A percentile compares a stretch with the other conserved stretches of the same genome.
Conservation (phyloP, 2,113 vertebrate genomes). For the Gopherus flavomarginatus region DNA sequence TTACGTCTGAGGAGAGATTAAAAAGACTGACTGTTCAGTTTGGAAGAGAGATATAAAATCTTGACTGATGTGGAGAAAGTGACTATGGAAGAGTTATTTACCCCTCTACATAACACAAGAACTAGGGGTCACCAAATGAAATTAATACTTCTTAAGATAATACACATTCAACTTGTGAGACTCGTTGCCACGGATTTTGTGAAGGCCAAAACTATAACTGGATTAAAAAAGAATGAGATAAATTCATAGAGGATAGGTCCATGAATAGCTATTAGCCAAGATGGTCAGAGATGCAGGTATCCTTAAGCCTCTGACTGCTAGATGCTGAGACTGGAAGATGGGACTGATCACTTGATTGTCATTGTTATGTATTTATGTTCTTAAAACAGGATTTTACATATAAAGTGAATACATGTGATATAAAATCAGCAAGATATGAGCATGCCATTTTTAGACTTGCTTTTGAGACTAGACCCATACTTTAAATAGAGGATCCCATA, state of each 20-base stretch:
- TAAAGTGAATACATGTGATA: not conserved
- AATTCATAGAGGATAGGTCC: not conserved
- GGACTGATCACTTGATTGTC: not conserved
- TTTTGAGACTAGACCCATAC: not conserved
- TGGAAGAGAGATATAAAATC: not conserved
- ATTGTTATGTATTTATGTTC: not conserved
- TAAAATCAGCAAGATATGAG: not conserved
- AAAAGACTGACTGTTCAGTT: not conserved
- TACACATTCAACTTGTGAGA: not conserved
- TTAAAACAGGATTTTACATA: not conserved
- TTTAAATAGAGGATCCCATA: not conserved
- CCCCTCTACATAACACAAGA: not conserved
- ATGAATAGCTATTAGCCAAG: not conserved
- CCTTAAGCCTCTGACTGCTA: not conserved
- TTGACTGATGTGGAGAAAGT: not conserved
- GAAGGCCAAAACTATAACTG: not conserved
- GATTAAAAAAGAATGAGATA: not conserved
- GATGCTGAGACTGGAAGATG: not conserved
- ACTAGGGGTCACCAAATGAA: not conserved
- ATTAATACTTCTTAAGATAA: not conserved
- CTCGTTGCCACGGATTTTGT: not conserved
- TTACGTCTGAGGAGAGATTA: not conserved
- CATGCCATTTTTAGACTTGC: not conserved
- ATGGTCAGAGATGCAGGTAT: not conserved
- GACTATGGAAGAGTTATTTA: not conserved